Conservation (phyloP, 1,140 invertebrate species). For the Lethocerus indicus region DNA sequence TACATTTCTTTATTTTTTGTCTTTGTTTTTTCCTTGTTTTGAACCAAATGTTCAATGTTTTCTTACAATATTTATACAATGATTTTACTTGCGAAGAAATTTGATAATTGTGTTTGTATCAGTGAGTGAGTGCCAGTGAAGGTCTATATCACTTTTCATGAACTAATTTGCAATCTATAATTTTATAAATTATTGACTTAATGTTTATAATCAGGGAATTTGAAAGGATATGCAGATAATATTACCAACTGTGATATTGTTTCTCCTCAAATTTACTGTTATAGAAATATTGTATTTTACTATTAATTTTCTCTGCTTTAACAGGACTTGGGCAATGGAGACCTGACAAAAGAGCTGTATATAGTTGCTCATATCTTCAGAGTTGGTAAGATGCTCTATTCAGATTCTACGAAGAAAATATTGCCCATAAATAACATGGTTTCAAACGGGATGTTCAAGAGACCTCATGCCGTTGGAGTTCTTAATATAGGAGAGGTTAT, state of each 20-base stretch:
- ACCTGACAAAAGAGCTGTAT: constrained; percentile 65
- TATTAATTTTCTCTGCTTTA: constrained; percentile 13
- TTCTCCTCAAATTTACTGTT: neutral
- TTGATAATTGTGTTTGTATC: too few species aligned
- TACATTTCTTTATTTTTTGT: neutral
- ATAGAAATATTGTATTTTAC: neutral
- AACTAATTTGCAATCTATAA: too few species aligned
- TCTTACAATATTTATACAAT: too few species aligned
- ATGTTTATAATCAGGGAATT: too few species aligned
- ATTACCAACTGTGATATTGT: too few species aligned
- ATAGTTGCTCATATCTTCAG: constrained; percentile 77
- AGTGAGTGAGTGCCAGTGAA: too few species aligned
- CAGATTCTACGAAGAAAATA: constrained; percentile 55
- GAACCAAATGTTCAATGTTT: too few species aligned
- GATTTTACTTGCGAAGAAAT: too few species aligned
- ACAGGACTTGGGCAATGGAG: constrained; percentile 55
- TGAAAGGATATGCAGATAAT: too few species aligned
- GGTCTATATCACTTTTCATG: too few species aligned
- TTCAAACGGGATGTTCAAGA: constrained; percentile 30
- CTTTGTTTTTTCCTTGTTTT: too few species aligned
- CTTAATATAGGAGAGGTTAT: constrained; percentile 28
- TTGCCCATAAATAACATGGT: constrained; percentile 20
- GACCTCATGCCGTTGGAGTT: constrained; percentile 74
- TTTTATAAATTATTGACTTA: too few species aligned
- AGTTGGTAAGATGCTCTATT: constrained; percentile 68